Evolutionary conservation across 2,888 invertebrate genomes (phyloP).

Genomic region (Tuta absoluta): DNA sequence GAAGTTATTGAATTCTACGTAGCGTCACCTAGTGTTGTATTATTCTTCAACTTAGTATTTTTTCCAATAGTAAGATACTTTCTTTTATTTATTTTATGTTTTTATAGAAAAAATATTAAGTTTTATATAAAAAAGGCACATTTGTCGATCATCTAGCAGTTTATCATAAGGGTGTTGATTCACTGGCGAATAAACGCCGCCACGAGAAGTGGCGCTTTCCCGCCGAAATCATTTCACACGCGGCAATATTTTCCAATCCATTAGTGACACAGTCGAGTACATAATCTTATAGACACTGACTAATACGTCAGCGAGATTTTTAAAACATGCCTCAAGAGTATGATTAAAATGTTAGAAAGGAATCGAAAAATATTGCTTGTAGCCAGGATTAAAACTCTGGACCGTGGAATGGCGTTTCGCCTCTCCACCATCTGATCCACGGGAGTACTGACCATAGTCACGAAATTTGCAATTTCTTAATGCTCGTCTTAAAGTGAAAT

Average conservation of each 20-base stretch:
- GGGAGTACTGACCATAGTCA: no score
- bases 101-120: background rate
- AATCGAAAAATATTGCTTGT: no score
- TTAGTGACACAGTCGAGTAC: constrained; percentile 45
- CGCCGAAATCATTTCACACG: constrained; percentile 69
- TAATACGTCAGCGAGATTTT: background rate
- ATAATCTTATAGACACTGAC: constrained; percentile 5
- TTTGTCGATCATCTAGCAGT: constrained; percentile 54
- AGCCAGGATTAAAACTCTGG: no score
- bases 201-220: constrained; percentile 63
- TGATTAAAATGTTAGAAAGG: no score
- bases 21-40: no score
- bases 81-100: background rate
- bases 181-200: constrained; percentile 66
- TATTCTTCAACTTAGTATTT: no score
- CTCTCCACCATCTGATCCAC: no score
- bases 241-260: constrained; percentile 65
- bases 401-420: no score
- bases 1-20: background rate
- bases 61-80: no score
- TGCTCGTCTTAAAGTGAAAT: no score
- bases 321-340: background rate
- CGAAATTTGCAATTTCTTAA: no score
- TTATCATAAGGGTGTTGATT: constrained; percentile 70
- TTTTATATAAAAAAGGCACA: constrained; percentile 35